phyloP scores from a whole-genome alignment of 2,113 vertebrate species.

The Zapus hudsonius region DNA sequence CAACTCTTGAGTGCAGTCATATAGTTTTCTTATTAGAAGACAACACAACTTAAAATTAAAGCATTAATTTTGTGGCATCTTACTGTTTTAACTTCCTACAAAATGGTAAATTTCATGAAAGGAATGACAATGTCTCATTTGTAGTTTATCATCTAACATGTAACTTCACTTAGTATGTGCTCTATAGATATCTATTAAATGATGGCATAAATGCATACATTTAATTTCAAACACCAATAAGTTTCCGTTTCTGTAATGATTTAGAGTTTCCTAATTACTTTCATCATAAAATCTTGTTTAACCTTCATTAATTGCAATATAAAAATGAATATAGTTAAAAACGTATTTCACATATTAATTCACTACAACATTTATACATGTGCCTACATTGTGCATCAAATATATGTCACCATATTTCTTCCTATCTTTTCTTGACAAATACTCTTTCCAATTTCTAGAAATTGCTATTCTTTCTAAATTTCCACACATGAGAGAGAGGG shows the following conservation, averaged over 20 bases:
- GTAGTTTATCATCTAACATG: background rate
- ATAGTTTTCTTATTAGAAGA: too few relatives aligned
- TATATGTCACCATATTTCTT: background rate
- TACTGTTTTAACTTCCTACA: background rate
- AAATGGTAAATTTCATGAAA: background rate
- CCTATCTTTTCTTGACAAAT: background rate
- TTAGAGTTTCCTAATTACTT: background rate
- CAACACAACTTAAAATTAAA: too few relatives aligned
- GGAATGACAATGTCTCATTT: background rate
- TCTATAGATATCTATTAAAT: background rate
- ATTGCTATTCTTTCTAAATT: background rate
- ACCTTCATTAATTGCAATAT: background rate
- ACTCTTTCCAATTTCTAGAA: background rate
- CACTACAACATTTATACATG: too few relatives aligned
- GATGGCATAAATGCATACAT: background rate
- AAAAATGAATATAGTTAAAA: background rate
- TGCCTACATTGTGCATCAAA: too few relatives aligned
- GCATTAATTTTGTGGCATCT: background rate
- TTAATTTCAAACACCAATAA: background rate
- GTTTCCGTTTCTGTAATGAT: background rate
- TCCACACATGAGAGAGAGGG: too few relatives aligned
- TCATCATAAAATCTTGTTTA: background rate
- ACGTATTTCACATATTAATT: background rate
- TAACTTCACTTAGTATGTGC: background rate
- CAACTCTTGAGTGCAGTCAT: too few relatives aligned